A percentile compares a stretch with the other conserved stretches of the same genome.
These are phyloP conservation scores for Chymomyza fuscimana DNA, from an alignment of 2,888 invertebrate species.

Conservation along the genomic window DNA sequence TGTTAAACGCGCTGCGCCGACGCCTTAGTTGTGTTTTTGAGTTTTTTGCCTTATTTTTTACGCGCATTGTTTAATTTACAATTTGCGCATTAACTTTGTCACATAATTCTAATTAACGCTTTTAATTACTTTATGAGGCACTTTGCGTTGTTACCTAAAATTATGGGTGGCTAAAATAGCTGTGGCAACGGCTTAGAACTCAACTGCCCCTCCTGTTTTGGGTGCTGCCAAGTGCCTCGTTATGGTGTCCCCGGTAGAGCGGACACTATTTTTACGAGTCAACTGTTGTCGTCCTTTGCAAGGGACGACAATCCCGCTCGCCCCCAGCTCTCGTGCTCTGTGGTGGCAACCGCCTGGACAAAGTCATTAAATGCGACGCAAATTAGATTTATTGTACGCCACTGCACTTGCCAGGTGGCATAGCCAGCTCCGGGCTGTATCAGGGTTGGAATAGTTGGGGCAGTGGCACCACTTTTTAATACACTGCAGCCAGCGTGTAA, in stretches of 20 bases:
- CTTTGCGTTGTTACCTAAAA: conserved; percentile 71
- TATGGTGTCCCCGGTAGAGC: conserved; percentile 30
- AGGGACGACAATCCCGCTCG: background rate
- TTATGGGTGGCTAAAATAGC: conserved; percentile 67
- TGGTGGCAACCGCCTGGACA: conserved; percentile 66
- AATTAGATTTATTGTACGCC: conserved; percentile 78
- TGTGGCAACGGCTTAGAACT: conserved; percentile 68
- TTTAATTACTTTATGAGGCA: conserved; percentile 75
- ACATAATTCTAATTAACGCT: conserved; percentile 74
- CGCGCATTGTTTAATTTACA: conserved; percentile 72
- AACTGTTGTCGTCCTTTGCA: conserved; percentile 8
- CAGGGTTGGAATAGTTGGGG: background rate
- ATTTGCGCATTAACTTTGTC: conserved; percentile 74
- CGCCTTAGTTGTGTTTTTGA: background rate
- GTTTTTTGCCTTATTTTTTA: conserved; percentile 13
- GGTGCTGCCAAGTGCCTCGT: conserved; percentile 65
- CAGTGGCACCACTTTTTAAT: background rate
- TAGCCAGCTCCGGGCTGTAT: background rate
- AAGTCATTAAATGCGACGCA: conserved; percentile 78
- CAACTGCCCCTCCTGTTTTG: conserved; percentile 33
- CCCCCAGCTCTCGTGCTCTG: background rate
- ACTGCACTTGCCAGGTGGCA: conserved; percentile 66
- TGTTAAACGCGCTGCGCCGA: background rate
- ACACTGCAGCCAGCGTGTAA: no score
- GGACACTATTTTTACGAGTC: conserved; percentile 62